Evolutionary conservation across 2,888 invertebrate species (phyloP), one percentile per base, ranked within the genome.

Genomic region (Drosophila sordidapex): DNA sequence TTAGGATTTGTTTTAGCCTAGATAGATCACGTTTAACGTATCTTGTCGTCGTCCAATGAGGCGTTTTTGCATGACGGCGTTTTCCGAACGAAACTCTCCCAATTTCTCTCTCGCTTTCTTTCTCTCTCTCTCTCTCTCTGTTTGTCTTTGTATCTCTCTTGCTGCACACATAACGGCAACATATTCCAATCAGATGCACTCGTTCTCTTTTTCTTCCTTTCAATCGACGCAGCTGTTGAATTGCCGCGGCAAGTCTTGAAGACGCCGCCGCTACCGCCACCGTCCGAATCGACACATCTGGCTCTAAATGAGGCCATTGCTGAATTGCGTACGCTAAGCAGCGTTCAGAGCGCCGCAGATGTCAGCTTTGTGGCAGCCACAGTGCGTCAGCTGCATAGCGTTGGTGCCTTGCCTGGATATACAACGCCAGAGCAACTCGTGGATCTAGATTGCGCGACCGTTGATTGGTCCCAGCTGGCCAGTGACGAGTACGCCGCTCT

Each of bases 391-490:
- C 63, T 94, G 7, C 68, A 91, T 25, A 48, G 83, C 11, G 63
- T 56, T 6, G 79, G 91, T 43, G 84, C 91, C 52, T 83, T 94
- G 60, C 94, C 94, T 5, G 93, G 93, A 11, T 90, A 87, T 27
- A 86, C 95, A 36, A 97, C 96, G 0, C 94, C 95, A 25, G 96
- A 96, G 90, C 96, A 95, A 90, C 91, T 96, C n/a, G 89, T 93
- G 15, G 93, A 93, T 43, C 75, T 94, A 2, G 96, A 97, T 91
- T 75, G 82, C 18, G 90, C 89, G 51, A 27, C 66, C 3, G 49
- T 79, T 33, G 76, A 90, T 40, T 93, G 94, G 91, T 64, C 83
- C 29, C 76, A 92, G 33, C 93, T 94, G 43, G 92, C 94, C 6
- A 82, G 94, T 5, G 93, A 94, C 21, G 79, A 93, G 0, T 95